Evolutionary conservation across 2,888 invertebrate genomes (phyloP).

Genomic region (Nipponacmea schrenckii): DNA sequence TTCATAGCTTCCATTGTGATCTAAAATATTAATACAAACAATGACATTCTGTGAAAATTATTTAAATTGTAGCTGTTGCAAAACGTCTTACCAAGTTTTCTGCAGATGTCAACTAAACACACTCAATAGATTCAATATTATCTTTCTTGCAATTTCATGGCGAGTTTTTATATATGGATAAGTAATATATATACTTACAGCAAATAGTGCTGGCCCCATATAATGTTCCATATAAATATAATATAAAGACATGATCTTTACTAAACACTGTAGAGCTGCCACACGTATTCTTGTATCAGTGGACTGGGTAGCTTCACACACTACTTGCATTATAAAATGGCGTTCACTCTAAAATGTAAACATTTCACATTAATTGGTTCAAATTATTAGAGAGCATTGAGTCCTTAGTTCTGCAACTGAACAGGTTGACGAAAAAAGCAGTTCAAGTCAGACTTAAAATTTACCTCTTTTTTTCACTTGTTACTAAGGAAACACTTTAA

Average conservation of each 20-base stretch:
- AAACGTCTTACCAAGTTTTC: too few relatives aligned
- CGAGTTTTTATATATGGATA: background rate
- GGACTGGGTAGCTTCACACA: slow-evolving; percentile 98
- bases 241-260: slow-evolving; percentile 96
- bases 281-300: slow-evolving; percentile 85
- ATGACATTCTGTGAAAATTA: too few relatives aligned
- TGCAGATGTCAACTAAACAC: too few relatives aligned
- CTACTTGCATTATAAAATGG: slow-evolving; percentile 99
- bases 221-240: slow-evolving; percentile 99
- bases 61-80: too few relatives aligned
- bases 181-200: slow-evolving; percentile 75
- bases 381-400: too few relatives aligned
- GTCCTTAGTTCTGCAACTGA: too few relatives aligned
- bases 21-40: slow-evolving; percentile 67
- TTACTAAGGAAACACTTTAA: too few relatives aligned
- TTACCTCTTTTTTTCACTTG: too few relatives aligned
- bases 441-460: too few relatives aligned
- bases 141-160: background rate
- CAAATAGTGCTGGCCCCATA: slow-evolving; percentile 97
- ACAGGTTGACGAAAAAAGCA: too few relatives aligned
- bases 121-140: background rate
- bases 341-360: slow-evolving; percentile 78
- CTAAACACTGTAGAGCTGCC: slow-evolving; percentile 96
- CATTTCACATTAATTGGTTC: too few relatives aligned
- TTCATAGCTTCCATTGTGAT: slow-evolving; percentile 99